Conservation (phyloP, 2,113 vertebrate species). For the Gobius niger region DNA sequence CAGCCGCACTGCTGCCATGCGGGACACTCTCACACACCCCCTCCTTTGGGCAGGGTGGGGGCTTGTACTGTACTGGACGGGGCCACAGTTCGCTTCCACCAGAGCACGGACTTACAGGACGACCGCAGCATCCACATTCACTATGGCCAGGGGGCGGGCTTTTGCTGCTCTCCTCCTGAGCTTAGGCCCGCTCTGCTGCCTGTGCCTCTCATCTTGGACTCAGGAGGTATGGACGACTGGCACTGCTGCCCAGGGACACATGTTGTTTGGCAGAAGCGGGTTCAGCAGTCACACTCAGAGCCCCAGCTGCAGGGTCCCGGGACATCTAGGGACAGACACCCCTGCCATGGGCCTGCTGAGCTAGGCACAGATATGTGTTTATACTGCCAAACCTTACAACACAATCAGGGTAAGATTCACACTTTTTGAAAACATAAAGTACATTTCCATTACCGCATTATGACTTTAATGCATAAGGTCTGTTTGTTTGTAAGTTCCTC, state of each 20-base stretch:
- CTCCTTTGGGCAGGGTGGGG: conserved; percentile 76
- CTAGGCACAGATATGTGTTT: conserved; percentile 75
- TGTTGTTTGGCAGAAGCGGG: conserved; percentile 84
- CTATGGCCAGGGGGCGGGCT: conserved; percentile 71
- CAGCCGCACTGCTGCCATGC: conserved; percentile 74
- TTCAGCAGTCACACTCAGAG: conserved; percentile 76
- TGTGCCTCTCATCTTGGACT: conserved; percentile 80
- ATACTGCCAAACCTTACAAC: conserved; percentile 81
- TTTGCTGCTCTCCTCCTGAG: conserved; percentile 79
- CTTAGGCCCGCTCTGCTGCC: conserved; percentile 79
- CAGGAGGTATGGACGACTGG: conserved; percentile 74
- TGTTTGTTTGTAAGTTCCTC: conserved; percentile 27
- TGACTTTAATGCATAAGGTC: too few relatives aligned
- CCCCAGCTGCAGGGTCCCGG: conserved; percentile 75
- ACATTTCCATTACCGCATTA: too few relatives aligned
- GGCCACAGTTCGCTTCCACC: conserved; percentile 72
- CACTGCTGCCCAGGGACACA: conserved; percentile 71
- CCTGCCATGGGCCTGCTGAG: conserved; percentile 60
- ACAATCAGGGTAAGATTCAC: conserved; percentile 84
- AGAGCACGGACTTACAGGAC: conserved; percentile 78
- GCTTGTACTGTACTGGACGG: conserved; percentile 72
- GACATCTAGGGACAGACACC: conserved; percentile 66
- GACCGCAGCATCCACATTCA: conserved; percentile 75
- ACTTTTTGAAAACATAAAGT: background rate
- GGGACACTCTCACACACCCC: conserved; percentile 73